Percentiles rank a stretch among this genome's conserved stretches.
Conservation (phyloP, 2,888 invertebrate species). For the Nowickia ferox region DNA sequence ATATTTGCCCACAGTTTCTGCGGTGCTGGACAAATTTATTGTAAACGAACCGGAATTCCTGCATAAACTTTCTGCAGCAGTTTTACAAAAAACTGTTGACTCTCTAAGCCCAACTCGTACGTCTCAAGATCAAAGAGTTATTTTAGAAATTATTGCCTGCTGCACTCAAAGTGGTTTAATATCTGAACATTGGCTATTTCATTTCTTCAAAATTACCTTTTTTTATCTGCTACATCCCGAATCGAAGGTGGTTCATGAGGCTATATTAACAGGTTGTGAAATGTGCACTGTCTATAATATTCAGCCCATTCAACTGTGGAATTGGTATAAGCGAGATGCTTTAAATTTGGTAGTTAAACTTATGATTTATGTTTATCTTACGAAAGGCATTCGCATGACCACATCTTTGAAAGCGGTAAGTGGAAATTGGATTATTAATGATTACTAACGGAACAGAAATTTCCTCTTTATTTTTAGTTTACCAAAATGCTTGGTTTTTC, state of each 20-base stretch:
- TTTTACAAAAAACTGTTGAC: slow-evolving; percentile 72
- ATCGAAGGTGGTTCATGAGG: slow-evolving; percentile 80
- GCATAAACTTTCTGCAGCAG: slow-evolving; percentile 70
- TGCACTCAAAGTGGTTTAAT: slow-evolving; percentile 72
- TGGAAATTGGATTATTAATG: not conserved
- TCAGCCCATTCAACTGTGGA: slow-evolving; percentile 80
- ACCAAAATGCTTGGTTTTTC: slow-evolving; percentile 88
- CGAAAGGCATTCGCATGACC: slow-evolving; percentile 78
- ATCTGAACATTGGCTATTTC: slow-evolving; percentile 79
- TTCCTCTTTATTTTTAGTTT: slow-evolving; percentile 79
- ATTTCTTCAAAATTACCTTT: slow-evolving; percentile 81
- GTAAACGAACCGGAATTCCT: slow-evolving; percentile 72
- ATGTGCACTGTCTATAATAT: slow-evolving; percentile 79
- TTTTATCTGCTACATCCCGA: slow-evolving; percentile 79
- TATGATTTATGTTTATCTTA: slow-evolving; percentile 77
- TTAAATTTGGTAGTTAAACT: slow-evolving; percentile 78
- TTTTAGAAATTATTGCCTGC: slow-evolving; percentile 75
- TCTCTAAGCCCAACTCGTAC: slow-evolving; percentile 57
- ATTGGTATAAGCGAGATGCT: slow-evolving; percentile 82
- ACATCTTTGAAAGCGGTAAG: slow-evolving; percentile 78
- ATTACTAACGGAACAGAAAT: not conserved
- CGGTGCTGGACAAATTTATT: slow-evolving; percentile 73
- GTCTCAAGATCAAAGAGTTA: slow-evolving; percentile 71
- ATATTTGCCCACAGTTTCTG: slow-evolving; percentile 55
- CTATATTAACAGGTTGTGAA: slow-evolving; percentile 79